Conservation (phyloP, 2,113 vertebrate genomes). For the Proterorhinus semilunaris region DNA sequence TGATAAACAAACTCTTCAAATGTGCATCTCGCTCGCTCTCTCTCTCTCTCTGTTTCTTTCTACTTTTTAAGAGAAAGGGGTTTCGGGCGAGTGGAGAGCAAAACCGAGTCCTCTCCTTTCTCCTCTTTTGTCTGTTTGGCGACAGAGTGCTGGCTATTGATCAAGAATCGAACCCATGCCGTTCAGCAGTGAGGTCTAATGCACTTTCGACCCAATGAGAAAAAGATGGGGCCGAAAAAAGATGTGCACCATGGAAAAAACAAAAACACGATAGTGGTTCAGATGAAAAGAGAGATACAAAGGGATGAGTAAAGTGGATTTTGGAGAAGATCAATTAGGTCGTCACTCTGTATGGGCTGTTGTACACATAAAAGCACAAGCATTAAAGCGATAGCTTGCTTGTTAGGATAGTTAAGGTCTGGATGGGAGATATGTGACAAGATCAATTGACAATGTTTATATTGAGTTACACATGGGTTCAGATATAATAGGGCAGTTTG, state of each 20-base stretch:
- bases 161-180: slow-evolving; percentile 59
- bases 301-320: slow-evolving; percentile 13
- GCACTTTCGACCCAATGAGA: slow-evolving; percentile 50
- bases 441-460: too few relatives aligned
- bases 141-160: slow-evolving; percentile 63
- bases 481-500: too few relatives aligned
- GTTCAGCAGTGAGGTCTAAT: slow-evolving; percentile 53
- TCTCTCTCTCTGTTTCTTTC: slow-evolving; percentile 25
- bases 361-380: background rate
- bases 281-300: slow-evolving; percentile 14
- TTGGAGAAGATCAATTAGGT: slow-evolving; percentile 27
- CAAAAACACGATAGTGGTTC: slow-evolving; percentile 3
- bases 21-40: slow-evolving; percentile 11
- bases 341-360: background rate
- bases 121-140: slow-evolving; percentile 8
- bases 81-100: slow-evolving; percentile 45
- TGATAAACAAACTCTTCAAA: slow-evolving; percentile 62
- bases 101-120: slow-evolving; percentile 25
- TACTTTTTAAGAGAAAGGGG: slow-evolving; percentile 32
- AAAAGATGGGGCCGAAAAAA: slow-evolving; percentile 31
- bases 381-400: background rate
- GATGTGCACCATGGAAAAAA: slow-evolving; percentile 10
- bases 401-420: background rate
- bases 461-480: too few relatives aligned
- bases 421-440: too few relatives aligned